A percentile compares a stretch with the other conserved stretches of the same genome.
Evolutionary conservation across 1,140 invertebrate species (phyloP).

Genomic region (Drosophila mojavensis): DNA sequence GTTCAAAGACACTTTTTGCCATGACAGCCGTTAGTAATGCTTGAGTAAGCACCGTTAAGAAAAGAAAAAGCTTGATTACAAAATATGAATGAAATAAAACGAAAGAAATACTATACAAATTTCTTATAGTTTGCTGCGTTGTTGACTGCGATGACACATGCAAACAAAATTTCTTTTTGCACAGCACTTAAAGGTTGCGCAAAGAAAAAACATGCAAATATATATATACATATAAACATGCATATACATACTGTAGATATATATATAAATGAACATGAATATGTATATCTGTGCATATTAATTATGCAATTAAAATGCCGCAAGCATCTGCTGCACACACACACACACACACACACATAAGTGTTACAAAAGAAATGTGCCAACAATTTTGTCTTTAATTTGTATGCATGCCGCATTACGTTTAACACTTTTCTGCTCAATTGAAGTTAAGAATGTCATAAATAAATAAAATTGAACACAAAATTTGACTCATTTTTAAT

Average conservation of each 20-base stretch:
- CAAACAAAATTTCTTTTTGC: conserved; percentile 36
- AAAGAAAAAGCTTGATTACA: conserved; percentile 30
- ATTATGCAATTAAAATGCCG: conserved; percentile 64
- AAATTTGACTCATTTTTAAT: too few species aligned
- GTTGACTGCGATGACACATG: conserved; percentile 47
- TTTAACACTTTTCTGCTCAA: conserved; percentile 10
- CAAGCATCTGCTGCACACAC: conserved; percentile 18
- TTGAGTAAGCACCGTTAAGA: conserved; percentile 43
- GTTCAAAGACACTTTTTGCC: conserved; percentile 63
- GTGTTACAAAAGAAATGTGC: conserved; percentile 6
- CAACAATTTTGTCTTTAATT: conserved; percentile 30
- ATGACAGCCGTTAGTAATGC: conserved; percentile 47
- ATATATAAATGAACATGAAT: not conserved
- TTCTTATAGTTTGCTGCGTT: conserved; percentile 20
- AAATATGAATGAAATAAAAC: conserved; percentile 3
- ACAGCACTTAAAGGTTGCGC: conserved; percentile 2
- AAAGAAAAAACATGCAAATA: too few species aligned
- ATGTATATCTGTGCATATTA: conserved; percentile 60
- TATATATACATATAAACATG: conserved; percentile 11
- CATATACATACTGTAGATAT: not conserved
- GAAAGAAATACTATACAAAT: conserved; percentile 19
- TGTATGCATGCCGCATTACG: conserved; percentile 4
- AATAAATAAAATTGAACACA: not conserved
- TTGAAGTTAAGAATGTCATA: not conserved
- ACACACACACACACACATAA: not conserved